Evolutionary conservation across 2,113 vertebrate species (phyloP).

Genomic region (Pelusios castaneus): DNA sequence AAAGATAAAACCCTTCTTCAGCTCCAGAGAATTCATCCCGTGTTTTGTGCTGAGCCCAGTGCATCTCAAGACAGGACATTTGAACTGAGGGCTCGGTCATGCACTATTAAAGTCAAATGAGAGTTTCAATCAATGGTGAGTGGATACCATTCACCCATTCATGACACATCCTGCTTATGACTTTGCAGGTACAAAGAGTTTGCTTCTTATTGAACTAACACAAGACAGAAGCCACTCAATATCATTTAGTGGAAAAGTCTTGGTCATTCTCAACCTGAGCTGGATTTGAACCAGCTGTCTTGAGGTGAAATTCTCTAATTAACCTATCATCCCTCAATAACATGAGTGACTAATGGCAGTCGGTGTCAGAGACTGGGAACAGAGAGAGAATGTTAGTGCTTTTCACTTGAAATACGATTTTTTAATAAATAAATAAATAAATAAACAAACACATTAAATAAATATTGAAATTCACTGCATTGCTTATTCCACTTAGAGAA

Average conservation of each 20-base stretch:
- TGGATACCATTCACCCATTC: not conserved
- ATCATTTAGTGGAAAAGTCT: not conserved
- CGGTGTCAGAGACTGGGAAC: not conserved
- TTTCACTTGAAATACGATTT: not conserved
- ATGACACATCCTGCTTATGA: not conserved
- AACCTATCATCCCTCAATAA: not conserved
- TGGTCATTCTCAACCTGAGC: not conserved
- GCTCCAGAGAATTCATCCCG: not conserved
- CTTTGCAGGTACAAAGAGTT: not conserved
- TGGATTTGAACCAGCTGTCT: not conserved
- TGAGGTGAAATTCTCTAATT: not conserved
- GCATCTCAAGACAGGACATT: not conserved
- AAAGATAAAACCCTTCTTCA: not conserved
- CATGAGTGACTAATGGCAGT: not conserved
- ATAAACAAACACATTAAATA: too few species aligned
- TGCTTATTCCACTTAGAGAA: not conserved
- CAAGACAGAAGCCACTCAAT: accelerated
- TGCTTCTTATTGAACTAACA: not conserved
- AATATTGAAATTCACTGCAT: not conserved
- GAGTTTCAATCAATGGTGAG: not conserved
- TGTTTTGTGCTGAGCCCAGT: not conserved
- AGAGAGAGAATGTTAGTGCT: not conserved
- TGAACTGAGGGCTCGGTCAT: not conserved
- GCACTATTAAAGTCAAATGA: not conserved
- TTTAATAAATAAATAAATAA: not conserved